Conservation (phyloP, 2,888 invertebrate genomes). For the Sialis lutaria region DNA sequence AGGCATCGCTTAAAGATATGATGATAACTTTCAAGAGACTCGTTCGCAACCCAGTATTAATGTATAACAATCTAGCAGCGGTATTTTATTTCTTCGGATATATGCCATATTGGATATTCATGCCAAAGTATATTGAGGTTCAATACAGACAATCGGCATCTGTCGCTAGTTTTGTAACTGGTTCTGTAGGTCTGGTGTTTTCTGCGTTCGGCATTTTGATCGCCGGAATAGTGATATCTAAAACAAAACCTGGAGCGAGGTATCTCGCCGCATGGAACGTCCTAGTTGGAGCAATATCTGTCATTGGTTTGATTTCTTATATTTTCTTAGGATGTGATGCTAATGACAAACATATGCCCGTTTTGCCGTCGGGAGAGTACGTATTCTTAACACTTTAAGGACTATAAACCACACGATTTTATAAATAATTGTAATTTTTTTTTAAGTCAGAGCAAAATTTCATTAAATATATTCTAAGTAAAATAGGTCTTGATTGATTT, state of each 20-base stretch:
- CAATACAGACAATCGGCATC: conserved; percentile 63
- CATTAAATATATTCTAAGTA: no score
- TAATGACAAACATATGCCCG: conserved; percentile 31
- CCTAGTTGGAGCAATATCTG: conserved; percentile 40
- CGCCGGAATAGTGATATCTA: conserved; percentile 46
- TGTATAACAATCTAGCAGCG: conserved; percentile 55
- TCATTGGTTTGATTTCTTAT: conserved; percentile 43
- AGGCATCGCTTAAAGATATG: conserved; percentile 39
- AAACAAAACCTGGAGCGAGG: conserved; percentile 44
- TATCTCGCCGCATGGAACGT: conserved; percentile 54
- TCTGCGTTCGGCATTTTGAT: conserved; percentile 50
- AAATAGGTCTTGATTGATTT: no score
- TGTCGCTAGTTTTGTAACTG: conserved; percentile 56
- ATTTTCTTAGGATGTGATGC: conserved; percentile 47
- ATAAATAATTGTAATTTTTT: no score
- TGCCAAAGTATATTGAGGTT: conserved; percentile 70
- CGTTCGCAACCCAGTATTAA: conserved; percentile 44
- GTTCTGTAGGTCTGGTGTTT: conserved; percentile 48
- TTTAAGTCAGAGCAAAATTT: no score
- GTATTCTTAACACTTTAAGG: conserved; percentile 11
- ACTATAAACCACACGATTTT: no score
- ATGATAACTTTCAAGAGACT: conserved; percentile 41
- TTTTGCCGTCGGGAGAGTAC: conserved; percentile 24
- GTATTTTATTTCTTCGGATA: conserved; percentile 55
- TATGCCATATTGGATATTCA: conserved; percentile 62